These are phyloP conservation scores for Drosophila macrospina DNA, from an alignment of 2,888 invertebrate genomes.

Conservation along the genomic window DNA sequence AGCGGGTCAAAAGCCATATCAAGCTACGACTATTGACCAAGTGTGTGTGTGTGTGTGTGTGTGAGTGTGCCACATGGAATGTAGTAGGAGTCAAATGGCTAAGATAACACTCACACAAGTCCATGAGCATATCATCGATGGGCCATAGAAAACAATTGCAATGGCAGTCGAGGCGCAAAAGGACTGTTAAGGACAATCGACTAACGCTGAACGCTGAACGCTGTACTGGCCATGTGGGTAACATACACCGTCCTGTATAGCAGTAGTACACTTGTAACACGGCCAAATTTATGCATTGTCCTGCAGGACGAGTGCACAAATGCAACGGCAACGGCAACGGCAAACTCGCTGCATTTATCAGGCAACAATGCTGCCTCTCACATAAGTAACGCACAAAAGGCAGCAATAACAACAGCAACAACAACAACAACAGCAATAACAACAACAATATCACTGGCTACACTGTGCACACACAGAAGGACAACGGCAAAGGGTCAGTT, in stretches of 20 bases:
- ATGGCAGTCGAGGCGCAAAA: conserved; percentile 38
- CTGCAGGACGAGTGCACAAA: conserved; percentile 39
- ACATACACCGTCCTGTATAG: not conserved
- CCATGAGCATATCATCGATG: conserved; percentile 69
- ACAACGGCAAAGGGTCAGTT: conserved; percentile 32
- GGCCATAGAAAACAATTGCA: conserved; percentile 70
- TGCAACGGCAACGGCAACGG: conserved; percentile 26
- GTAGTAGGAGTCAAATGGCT: conserved; percentile 38
- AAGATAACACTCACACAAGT: conserved; percentile 66
- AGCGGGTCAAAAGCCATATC: conserved; percentile 8
- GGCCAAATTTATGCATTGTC: conserved; percentile 67
- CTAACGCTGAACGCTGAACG: too few relatives aligned
- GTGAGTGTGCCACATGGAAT: not conserved
- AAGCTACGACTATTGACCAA: not conserved
- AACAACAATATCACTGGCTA: conserved; percentile 6
- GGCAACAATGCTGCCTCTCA: conserved; percentile 44
- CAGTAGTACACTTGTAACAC: conserved; percentile 29
- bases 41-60: not conserved
- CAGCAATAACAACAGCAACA: conserved; percentile 7
- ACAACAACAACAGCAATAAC: conserved; percentile 8
- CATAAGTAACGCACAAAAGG: conserved; percentile 69
- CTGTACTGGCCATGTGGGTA: conserved; percentile 37
- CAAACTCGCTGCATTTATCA: conserved; percentile 61
- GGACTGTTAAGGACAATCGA: conserved; percentile 29
- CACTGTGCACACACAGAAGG: conserved; percentile 6